These are phyloP conservation scores for Acanthochromis polyacanthus DNA, from an alignment of 2,113 vertebrate genomes.

Conservation along the genomic window DNA sequence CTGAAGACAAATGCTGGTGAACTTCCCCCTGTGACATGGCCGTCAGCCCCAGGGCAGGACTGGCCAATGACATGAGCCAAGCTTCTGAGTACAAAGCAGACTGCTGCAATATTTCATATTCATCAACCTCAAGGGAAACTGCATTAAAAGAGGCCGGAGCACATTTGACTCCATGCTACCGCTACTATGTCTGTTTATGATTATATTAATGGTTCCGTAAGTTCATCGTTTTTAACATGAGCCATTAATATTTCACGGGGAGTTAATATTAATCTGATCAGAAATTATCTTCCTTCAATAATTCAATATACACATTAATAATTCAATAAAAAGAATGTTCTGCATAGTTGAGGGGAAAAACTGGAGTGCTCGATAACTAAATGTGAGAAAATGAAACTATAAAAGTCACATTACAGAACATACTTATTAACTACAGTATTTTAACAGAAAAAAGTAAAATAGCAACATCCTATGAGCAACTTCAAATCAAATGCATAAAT, in stretches of 20 bases:
- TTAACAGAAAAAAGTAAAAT: not conserved
- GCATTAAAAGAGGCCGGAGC: conserved; percentile 38
- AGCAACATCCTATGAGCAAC: not conserved
- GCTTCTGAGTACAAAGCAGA: conserved; percentile 45
- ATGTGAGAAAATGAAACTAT: conserved; percentile 41
- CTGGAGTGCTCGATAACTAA: conserved; percentile 43
- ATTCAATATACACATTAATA: conserved; percentile 82
- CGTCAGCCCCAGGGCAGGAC: conserved; percentile 53
- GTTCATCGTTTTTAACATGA: conserved; percentile 73
- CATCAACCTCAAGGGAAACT: conserved; percentile 54
- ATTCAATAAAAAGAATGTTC: conserved; percentile 82
- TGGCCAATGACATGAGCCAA: conserved; percentile 57
- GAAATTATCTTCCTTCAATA: conserved; percentile 84
- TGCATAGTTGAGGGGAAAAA: conserved; percentile 48
- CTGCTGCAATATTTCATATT: conserved; percentile 64
- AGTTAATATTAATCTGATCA: conserved; percentile 87
- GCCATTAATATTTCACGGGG: conserved; percentile 82
- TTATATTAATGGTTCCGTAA: conserved; percentile 75
- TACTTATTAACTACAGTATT: conserved; percentile 9
- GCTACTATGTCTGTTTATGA: conserved; percentile 75
- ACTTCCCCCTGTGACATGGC: conserved; percentile 28
- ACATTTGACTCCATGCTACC: conserved; percentile 50
- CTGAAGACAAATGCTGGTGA: conserved; percentile 45
- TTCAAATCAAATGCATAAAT: not conserved
- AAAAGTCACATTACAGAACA: conserved; percentile 13